Base-by-base conservation (phyloP, 2,113 vertebrate genomes). In the Gavialis gangeticus region DNA sequence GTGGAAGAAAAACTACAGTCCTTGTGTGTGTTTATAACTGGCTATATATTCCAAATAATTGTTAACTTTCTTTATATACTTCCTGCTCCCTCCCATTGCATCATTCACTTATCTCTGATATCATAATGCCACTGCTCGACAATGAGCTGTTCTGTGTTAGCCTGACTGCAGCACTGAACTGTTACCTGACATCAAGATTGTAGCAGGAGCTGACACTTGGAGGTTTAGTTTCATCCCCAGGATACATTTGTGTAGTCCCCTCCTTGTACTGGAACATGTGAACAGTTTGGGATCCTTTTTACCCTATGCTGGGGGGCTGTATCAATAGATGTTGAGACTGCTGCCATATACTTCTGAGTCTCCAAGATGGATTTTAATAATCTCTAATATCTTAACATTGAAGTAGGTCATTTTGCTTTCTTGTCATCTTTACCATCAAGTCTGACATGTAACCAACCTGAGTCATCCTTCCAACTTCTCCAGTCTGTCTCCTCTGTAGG, bases 31-130 rank as follows among this genome's bases (percentile, higher is more conserved):
- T 79, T 13, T 2, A 4, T 64, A 91, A 71, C 69, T 82, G 84
- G 75, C n/a, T 2, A 5, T 80, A 22, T 19, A 2, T 79, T 76
- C 71, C 66, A 28, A 2, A 0, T n/a, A 55, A 14, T 87, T 54
- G 69, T 82, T 28, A 24, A 17, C 46, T 85, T 82, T 56, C 25
- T 77, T 84, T 14, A 1, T 16, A 25, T 10, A 17, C 57, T 82
- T 67, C 75, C 24, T 21, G 91, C 57, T 88, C 27, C 19, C 81
- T 81, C 30, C n/a, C 17, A 0, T 9, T 56, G 81, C 84, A 75
- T 84, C 34, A 60, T 28, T 94, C 3, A 0, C n/a, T 88, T n/a
- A 60, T 59, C 11, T 78, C 0, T 1, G 1, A 6, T 57, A 28
- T 24, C 25, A 12, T 75, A 82, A 0, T 5, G 12, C 76, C 75